phyloP scores from a whole-genome alignment of 2,888 invertebrate genomes.

The Oasisia sp. region DNA sequence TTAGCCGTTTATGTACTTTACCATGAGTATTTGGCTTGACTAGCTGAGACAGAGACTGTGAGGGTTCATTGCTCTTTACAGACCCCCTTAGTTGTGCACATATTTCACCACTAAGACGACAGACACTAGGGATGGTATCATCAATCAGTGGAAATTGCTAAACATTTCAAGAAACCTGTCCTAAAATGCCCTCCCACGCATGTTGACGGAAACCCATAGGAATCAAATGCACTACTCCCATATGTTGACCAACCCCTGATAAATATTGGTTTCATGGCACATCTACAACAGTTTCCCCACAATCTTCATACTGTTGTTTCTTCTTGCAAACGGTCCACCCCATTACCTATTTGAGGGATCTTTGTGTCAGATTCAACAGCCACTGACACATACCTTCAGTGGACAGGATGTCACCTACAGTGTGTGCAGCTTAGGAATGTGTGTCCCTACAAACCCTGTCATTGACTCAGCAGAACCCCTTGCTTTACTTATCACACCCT shows the following conservation, averaged over 20 bases:
- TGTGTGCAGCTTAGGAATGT: background rate
- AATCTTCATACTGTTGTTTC: background rate
- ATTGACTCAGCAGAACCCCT: background rate
- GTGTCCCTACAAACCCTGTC: background rate
- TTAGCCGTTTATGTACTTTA: background rate
- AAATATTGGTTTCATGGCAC: no score
- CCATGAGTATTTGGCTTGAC: background rate
- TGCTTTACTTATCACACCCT: background rate
- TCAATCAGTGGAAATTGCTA: constrained; percentile 4
- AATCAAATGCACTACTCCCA: background rate
- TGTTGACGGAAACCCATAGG: background rate
- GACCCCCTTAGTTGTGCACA: background rate
- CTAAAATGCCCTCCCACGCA: background rate
- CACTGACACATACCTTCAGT: background rate
- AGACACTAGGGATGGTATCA: background rate
- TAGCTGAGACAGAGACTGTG: background rate
- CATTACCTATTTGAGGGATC: background rate
- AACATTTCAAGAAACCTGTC: background rate
- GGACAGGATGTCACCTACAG: background rate
- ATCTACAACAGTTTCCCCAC: background rate
- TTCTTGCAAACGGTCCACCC: background rate
- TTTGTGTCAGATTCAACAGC: background rate
- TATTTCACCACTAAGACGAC: background rate
- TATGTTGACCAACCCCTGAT: background rate
- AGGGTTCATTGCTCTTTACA: background rate